Evolutionary conservation across 35 echinoderm and acorn worm genomes (phyloP), one percentile per base, ranked within the genome.

Genomic region (Eucidaris tribuloides): DNA sequence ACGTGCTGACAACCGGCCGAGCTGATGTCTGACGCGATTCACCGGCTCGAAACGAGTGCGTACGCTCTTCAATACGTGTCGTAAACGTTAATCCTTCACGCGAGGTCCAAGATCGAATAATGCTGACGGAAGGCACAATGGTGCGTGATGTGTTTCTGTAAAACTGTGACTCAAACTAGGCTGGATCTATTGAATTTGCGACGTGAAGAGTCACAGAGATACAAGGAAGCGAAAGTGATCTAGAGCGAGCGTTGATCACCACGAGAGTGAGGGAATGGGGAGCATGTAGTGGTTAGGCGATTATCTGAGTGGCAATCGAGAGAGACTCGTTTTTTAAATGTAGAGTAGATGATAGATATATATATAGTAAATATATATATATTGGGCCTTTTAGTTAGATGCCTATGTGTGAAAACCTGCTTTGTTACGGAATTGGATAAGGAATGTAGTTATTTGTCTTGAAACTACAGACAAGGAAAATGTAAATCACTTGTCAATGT

Each of bases 131-230:
- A 15, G 37, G 95, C n/a, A 90, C 92, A 57, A 98, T 98, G 82
- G 95, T 98, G 29, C 91, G 95, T 32, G 95, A 98, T 64, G 95
- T 98, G 1, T 98, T 92, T 50, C 93, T 90, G 43, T 93, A 98
- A 49, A 89, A 98, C 59, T 98, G 90, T 77, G 91, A 98, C 40
- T 50, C 91, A 17, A 98, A 98, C 42, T 62, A 93, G 15, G 95
- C 90, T n/a, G 92, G 95, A 90, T 93, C 93, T 56, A 93, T 93
- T 71, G 95, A 98, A 45, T 98, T 98, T 87, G 95, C 95, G 32
- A 88, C 86, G 4, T n/a, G 95, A 98, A 46, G 95, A 98, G 20
- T 90, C 62, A 30, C 95, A 98, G 68, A 71, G 95, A 36, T 98
- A 98, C 86, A 98, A 98, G 63, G 95, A 98, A 83, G 95, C 90